phyloP scores from a whole-genome alignment of 2,888 invertebrate species.

The Erebia epiphron region DNA sequence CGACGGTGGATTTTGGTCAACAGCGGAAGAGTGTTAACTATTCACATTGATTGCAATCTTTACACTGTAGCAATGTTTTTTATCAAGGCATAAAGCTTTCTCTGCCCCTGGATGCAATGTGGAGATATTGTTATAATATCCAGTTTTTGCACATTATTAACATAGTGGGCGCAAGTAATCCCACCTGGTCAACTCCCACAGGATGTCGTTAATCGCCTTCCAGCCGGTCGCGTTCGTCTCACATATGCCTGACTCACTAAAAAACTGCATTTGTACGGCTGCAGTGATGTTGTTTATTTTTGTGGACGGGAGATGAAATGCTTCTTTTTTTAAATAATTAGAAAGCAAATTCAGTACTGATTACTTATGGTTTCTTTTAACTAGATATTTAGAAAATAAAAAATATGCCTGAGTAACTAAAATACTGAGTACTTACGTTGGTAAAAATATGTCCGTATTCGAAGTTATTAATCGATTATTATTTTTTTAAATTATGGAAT shows the following conservation, averaged over 20 bases:
- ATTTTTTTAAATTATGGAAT: too few species aligned
- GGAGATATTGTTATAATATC: constrained; percentile 3
- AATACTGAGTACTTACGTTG: too few species aligned
- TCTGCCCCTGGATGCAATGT: neutral
- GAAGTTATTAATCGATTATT: too few species aligned
- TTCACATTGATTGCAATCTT: too few species aligned
- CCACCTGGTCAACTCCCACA: constrained; percentile 42
- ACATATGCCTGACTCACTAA: constrained; percentile 29
- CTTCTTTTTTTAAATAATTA: neutral
- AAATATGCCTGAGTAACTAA: too few species aligned
- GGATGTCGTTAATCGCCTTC: constrained; percentile 45
- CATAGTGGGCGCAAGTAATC: neutral
- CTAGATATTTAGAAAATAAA: too few species aligned
- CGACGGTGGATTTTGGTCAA: too few species aligned
- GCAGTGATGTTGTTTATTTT: constrained; percentile 27
- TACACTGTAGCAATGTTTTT: too few species aligned
- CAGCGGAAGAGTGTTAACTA: too few species aligned
- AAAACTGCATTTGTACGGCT: constrained; percentile 33
- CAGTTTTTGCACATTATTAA: constrained; percentile 14
- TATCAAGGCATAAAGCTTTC: neutral
- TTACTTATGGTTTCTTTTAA: too few species aligned
- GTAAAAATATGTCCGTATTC: too few species aligned
- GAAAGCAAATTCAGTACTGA: neutral
- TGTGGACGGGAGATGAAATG: constrained; percentile 13
- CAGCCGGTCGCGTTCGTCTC: constrained; percentile 37